Base-by-base conservation (phyloP, 2,888 invertebrate species). In the Habrosyne pyritoides region DNA sequence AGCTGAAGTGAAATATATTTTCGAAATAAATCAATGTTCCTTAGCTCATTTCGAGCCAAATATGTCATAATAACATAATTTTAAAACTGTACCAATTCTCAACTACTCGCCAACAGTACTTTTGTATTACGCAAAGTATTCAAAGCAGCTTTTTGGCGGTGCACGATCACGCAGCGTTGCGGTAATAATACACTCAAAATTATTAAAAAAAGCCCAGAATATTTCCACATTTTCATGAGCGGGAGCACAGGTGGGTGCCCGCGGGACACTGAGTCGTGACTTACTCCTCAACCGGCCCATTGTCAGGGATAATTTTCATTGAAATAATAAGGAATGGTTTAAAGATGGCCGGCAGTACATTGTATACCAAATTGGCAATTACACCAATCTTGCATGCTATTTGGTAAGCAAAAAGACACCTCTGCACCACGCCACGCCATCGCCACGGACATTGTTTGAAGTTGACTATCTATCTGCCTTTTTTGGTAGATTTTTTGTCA, bases 161-260 rank as follows among this genome's bases (percentile, higher is more conserved):
- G 71, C 74, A 83, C 83, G 83, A 84, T 79, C 77, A 64, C 65
- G 75, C 66, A 74, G 66, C 62, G 66, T 67, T 72, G 60, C 64
- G 66, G 77, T 83, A 81, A 60, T 76, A 69, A 90, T 87, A 77
- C 73, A 28, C 71, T 74, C 69, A 66, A 78, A 86, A 86, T 87
- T 87, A 84, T 81, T 74, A 77, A 76, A 78, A 76, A 77, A 64
- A 70, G 69, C 66, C 48, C 60, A 69, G 78, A 81, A 77, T 81
- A 81, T 84, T 83, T 79, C 73, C 68, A 75, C 73, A 79, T 82
- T 80, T 84, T 78, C 74, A 73, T 71, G 74, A 67, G 67, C 59
- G 71, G 81, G 71, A 73, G 82, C 88, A 85, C 91, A 92, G 91
- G 90, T 92, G 91, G 84, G 71, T 73, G 86, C 86, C 89, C 77